These are phyloP conservation scores for Nannospalax galili DNA, from an alignment of 2,113 vertebrate species.

Conservation along the genomic window DNA sequence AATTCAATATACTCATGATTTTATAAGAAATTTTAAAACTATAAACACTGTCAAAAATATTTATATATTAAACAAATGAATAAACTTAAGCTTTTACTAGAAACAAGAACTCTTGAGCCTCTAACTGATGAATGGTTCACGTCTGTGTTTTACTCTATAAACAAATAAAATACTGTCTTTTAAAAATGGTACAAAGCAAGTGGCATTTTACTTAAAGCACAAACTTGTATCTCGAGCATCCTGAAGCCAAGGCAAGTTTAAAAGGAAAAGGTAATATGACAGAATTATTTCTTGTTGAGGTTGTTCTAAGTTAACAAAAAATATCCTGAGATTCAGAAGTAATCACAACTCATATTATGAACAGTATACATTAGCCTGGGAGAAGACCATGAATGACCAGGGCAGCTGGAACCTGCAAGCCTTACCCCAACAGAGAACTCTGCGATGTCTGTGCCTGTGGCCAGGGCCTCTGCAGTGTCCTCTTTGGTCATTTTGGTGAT, in stretches of 20 bases:
- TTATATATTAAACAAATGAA: constrained; percentile 39
- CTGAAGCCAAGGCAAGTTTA: constrained; percentile 3
- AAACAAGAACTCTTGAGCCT: constrained; percentile 20
- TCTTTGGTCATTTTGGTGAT: constrained; percentile 98
- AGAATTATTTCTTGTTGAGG: constrained; percentile 52
- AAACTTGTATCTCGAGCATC: not conserved
- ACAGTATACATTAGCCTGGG: not conserved
- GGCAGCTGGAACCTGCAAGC: not conserved
- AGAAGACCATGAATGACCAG: not conserved
- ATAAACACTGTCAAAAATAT: not conserved
- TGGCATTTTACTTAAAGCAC: constrained; percentile 27
- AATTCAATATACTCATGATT: constrained; percentile 36
- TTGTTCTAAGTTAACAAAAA: constrained; percentile 33
- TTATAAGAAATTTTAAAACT: constrained; percentile 41
- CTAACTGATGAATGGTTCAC: not conserved
- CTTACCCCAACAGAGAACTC: constrained; percentile 97
- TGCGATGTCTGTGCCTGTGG: constrained; percentile 86
- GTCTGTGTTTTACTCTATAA: constrained; percentile 2
- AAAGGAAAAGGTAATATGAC: not conserved
- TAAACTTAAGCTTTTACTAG: not conserved
- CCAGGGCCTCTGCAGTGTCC: constrained; percentile 90
- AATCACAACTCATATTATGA: not conserved
- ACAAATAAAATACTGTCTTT: constrained; percentile 38
- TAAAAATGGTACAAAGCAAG: not conserved
- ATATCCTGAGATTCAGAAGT: not conserved